Conservation (phyloP, 2,888 invertebrate species). For the Julus scanicus region DNA sequence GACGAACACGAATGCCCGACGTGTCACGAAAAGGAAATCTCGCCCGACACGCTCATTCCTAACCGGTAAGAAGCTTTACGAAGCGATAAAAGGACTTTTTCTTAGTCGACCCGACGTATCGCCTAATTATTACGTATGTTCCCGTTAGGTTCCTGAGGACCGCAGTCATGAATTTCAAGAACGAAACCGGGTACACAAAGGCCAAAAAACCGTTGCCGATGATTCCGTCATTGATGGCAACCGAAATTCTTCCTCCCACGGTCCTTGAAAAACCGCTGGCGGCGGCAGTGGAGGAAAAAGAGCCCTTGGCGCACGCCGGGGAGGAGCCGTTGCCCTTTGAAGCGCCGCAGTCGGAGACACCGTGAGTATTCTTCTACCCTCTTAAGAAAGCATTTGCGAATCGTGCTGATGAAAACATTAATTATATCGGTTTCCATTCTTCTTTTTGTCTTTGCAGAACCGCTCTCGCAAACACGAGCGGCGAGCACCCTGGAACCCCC, state of each 20-base stretch:
- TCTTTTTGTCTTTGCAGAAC: no score
- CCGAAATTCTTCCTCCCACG: background rate
- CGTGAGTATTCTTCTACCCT: no score
- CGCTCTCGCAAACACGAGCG: background rate
- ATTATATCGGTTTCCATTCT: no score
- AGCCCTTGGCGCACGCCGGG: background rate
- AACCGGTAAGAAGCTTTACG: slow-evolving; percentile 72
- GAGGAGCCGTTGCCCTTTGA: background rate
- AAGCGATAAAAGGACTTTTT: background rate
- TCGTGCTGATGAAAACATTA: no score
- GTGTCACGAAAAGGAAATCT: slow-evolving; percentile 91
- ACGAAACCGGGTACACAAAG: slow-evolving; percentile 86
- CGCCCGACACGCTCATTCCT: slow-evolving; percentile 91
- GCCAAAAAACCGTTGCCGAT: background rate
- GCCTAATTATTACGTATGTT: background rate
- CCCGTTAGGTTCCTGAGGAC: slow-evolving; percentile 77
- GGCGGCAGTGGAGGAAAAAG: background rate
- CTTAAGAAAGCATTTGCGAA: no score
- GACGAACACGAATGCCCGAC: slow-evolving; percentile 96
- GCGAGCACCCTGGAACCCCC: slow-evolving; percentile 49
- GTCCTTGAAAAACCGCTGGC: background rate
- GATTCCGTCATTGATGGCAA: background rate
- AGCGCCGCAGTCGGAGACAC: no score
- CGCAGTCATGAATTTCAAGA: slow-evolving; percentile 88
- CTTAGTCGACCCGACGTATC: no score